Evolutionary conservation across 2,797 vertebrate species (phyloP), one percentile per base, ranked within the genome.

Genomic region (Gadopsis bispinosus): DNA sequence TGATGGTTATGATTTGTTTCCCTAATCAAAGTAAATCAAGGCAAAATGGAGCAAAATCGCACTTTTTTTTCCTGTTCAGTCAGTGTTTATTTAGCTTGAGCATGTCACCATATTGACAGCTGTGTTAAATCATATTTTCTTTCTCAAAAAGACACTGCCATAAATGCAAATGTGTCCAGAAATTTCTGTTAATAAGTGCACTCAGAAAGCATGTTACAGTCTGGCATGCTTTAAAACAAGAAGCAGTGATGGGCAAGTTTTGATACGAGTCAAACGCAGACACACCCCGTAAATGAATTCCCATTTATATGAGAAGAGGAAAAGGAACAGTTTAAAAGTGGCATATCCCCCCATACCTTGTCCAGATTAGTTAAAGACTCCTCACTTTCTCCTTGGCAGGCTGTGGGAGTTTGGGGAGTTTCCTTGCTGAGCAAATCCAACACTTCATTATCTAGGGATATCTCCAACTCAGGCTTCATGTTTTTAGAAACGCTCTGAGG

Each of bases 371-470:
- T 89, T 90, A 86, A 84, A 84, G 69, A 80, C 72, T 78, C 78
- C 71, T 88, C 70, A 54, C 31, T 75, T 90, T 86, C 83, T 89
- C 66, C 83, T 91, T 87, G 85, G 88, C 85, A 86, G 78, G 82
- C 81, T 75, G 54, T 20, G 4, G 83, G 83, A 88, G 84, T 71
- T 84, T 47, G 35, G 77, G 83, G 85, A 88, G 63, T 87, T 89
- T 83, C 87, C 80, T 79, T 56, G 75, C 84, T 73, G 86, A 86
- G 78, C n/a, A 80, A 91, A 88, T 89, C 86, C 80, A 90, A 72
- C 85, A 75, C 84, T 92, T 91, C 86, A 89, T 91, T 89, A 91
- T 92, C 91, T 85, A 64, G 88, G 92, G 89, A 92, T 84, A 78
- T 88, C 84, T 90, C 75, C 75, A 78, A 73, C 78, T 89, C 90